These are phyloP conservation scores for Sphaerophoria rueppellii DNA, from an alignment of 2,888 invertebrate genomes.

Conservation along the genomic window DNA sequence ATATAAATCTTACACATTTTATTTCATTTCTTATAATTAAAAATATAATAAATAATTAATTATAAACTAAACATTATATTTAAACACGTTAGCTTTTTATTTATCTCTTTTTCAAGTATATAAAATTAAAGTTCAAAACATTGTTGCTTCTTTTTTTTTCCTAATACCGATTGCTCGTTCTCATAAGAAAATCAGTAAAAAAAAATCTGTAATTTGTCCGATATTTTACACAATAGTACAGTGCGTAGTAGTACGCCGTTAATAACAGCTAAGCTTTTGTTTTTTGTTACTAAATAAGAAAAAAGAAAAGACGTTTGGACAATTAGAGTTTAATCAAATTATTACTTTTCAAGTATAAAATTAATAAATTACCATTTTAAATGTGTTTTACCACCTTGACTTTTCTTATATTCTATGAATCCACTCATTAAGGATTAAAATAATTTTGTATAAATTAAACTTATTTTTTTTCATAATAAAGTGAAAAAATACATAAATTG, in stretches of 20 bases:
- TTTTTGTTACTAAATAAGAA: slow-evolving; percentile 21
- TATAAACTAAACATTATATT: slow-evolving; percentile 50
- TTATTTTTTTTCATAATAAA: slow-evolving; percentile 24
- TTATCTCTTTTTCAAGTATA: not conserved
- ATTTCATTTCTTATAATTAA: slow-evolving; percentile 42
- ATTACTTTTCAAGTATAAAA: slow-evolving; percentile 33
- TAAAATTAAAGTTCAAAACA: slow-evolving; percentile 41
- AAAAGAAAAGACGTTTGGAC: slow-evolving; percentile 12
- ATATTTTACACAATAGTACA: not conserved
- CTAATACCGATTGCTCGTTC: slow-evolving; percentile 48
- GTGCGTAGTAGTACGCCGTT: slow-evolving; percentile 10
- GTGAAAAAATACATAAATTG: slow-evolving; percentile 56
- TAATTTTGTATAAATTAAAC: slow-evolving; percentile 12
- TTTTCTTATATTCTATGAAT: slow-evolving; percentile 14
- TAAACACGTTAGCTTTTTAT: slow-evolving; percentile 29
- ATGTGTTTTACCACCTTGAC: slow-evolving; percentile 32
- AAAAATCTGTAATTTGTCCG: slow-evolving; percentile 32
- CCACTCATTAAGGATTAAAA: slow-evolving; percentile 23
- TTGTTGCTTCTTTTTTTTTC: slow-evolving; percentile 25
- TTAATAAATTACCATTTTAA: slow-evolving; percentile 49
- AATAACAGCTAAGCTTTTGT: slow-evolving; percentile 41
- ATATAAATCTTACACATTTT: slow-evolving; percentile 51
- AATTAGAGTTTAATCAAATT: slow-evolving; percentile 27
- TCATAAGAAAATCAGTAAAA: slow-evolving; percentile 32
- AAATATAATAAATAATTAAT: slow-evolving; percentile 64